Conservation (phyloP, 2,888 invertebrate genomes). For the Frankliniella intonsa region DNA sequence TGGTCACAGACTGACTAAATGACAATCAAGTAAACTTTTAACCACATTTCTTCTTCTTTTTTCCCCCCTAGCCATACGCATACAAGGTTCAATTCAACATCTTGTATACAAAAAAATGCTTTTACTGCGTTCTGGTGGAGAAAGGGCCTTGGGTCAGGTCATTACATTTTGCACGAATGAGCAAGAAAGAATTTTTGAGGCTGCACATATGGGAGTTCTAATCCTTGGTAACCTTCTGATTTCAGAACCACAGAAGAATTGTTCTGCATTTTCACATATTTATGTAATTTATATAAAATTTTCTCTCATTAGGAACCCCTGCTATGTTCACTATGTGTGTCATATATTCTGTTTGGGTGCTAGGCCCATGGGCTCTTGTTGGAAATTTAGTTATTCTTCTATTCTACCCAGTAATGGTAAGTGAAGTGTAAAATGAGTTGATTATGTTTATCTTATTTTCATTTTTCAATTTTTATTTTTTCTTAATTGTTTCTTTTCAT, state of each 20-base stretch:
- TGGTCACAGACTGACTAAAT: no score
- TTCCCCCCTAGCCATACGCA: background rate
- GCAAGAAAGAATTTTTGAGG: slow-evolving; percentile 37
- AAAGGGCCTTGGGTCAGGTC: slow-evolving; percentile 35
- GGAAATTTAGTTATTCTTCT: slow-evolving; percentile 51
- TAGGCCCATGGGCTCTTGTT: slow-evolving; percentile 52
- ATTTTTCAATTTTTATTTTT: background rate
- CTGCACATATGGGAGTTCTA: slow-evolving; percentile 36
- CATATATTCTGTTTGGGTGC: slow-evolving; percentile 50
- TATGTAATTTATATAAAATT: slow-evolving; percentile 53
- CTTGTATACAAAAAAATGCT: slow-evolving; percentile 36
- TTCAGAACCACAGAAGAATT: background rate
- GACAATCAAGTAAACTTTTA: background rate
- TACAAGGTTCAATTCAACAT: slow-evolving; percentile 36
- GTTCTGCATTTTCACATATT: background rate
- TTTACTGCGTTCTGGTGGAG: slow-evolving; percentile 36
- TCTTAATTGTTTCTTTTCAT: background rate
- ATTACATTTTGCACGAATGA: slow-evolving; percentile 37
- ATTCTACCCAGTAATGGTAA: slow-evolving; percentile 55
- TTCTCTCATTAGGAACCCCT: slow-evolving; percentile 53
- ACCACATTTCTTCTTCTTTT: background rate
- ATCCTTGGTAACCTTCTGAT: slow-evolving; percentile 32
- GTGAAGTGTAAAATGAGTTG: slow-evolving; percentile 28
- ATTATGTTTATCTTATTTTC: background rate
- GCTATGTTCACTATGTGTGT: slow-evolving; percentile 50